These are phyloP conservation scores for Channallabes apus DNA, from an alignment of 2,797 vertebrate genomes.

Conservation along the genomic window DNA sequence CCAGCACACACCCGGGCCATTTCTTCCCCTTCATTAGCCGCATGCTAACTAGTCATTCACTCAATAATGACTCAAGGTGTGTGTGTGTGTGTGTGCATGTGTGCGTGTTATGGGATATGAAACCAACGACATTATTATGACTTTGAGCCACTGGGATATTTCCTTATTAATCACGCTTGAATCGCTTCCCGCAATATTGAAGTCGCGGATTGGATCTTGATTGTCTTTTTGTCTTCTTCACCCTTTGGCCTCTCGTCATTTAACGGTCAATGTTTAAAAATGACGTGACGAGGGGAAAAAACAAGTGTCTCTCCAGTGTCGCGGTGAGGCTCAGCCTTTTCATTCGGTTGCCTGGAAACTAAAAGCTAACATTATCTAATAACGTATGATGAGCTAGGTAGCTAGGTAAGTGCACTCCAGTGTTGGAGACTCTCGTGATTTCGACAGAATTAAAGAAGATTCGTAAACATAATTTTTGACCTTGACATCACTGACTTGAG, in stretches of 20 bases:
- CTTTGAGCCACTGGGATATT: slow-evolving; percentile 41
- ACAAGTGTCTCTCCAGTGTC: not conserved
- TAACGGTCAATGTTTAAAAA: not conserved
- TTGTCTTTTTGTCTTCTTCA: slow-evolving; percentile 7
- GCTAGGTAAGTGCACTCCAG: no score
- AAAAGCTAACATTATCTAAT: no score
- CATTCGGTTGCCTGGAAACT: no score
- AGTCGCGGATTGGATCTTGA: not conserved
- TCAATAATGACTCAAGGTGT: slow-evolving; percentile 34
- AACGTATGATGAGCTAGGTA: no score
- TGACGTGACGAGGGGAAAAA: not conserved
- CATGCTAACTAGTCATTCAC: slow-evolving; percentile 52
- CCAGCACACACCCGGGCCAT: slow-evolving; percentile 54
- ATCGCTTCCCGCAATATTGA: not conserved
- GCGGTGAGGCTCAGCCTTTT: no score
- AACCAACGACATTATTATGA: slow-evolving; percentile 45
- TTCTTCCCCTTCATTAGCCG: slow-evolving; percentile 63
- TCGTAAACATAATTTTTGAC: no score
- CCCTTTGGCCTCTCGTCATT: not conserved
- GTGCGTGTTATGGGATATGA: slow-evolving; percentile 31
- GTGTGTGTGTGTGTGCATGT: slow-evolving; percentile 20
- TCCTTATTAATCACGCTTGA: slow-evolving; percentile 28
- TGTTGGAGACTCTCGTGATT: no score
- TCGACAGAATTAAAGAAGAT: no score
- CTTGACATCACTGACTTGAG: no score